Conservation (phyloP, 37 sponge, comb jelly and placozoan genomes). For the Petrosia ficiformis region DNA sequence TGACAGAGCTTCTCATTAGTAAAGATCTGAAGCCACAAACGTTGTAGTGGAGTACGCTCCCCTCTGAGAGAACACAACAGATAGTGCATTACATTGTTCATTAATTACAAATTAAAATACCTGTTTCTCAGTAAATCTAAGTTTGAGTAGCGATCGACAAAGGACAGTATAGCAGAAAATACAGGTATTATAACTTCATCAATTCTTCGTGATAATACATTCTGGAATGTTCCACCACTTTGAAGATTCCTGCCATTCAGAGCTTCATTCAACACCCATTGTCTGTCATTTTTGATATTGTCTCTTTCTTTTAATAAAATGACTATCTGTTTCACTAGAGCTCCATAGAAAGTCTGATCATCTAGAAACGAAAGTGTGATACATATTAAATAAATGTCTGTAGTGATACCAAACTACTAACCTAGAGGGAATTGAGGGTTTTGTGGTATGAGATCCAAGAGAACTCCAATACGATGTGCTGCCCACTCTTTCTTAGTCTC, state of each 20-base stretch:
- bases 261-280: slow-evolving; percentile 67
- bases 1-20: no score
- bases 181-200: slow-evolving; percentile 58
- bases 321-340: slow-evolving; percentile 46
- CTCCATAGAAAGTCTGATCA: slow-evolving; percentile 39
- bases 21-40: no score
- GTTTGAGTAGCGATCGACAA: slow-evolving; percentile 59
- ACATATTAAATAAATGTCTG: no score
- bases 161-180: slow-evolving; percentile 58
- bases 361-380: slow-evolving; percentile 10
- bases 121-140: slow-evolving; percentile 41
- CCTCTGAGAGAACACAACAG: no score
- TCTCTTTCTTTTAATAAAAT: slow-evolving; percentile 54
- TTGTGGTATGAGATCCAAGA: slow-evolving; percentile 34
- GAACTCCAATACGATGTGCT: slow-evolving; percentile 19
- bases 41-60: no score
- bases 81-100: no score
- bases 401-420: no score
- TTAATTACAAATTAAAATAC: no score
- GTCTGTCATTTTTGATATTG: background rate
- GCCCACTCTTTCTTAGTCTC: slow-evolving; percentile 18
- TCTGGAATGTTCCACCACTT: slow-evolving; percentile 67
- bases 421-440: background rate
- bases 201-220: slow-evolving; percentile 39
- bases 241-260: slow-evolving; percentile 41